phyloP scores from a whole-genome alignment of 2,888 invertebrate species.

The Brachypalpus laphriformis region DNA sequence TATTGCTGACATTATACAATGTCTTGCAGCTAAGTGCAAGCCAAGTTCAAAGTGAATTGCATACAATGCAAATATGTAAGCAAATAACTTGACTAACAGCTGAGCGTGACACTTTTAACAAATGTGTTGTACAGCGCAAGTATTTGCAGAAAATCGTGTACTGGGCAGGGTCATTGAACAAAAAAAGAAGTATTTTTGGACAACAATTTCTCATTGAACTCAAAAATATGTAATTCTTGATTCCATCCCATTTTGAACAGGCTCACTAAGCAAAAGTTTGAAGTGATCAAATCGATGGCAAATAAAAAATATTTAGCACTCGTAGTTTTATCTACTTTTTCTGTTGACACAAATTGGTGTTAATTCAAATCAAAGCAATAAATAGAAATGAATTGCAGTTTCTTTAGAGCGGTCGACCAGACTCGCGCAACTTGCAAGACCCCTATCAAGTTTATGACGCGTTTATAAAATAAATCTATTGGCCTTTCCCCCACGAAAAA shows the following conservation, averaged over 20 bases:
- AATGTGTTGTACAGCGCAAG: no score
- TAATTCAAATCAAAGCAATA: not conserved
- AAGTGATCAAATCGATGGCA: no score
- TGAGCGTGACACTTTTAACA: no score
- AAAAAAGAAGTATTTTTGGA: not conserved
- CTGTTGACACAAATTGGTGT: not conserved
- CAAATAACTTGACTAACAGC: no score
- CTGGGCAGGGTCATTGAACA: not conserved
- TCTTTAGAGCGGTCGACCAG: not conserved
- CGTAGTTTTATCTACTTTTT: not conserved
- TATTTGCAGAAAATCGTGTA: not conserved
- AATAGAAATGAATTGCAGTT: no score
- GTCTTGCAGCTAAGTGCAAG: no score
- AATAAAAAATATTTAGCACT: no score
- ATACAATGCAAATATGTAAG: no score
- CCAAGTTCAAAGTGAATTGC: no score
- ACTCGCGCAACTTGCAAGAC: not conserved
- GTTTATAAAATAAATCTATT: not conserved
- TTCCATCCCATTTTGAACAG: not conserved
- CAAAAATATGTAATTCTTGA: not conserved
- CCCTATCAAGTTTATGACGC: slow-evolving; percentile 3
- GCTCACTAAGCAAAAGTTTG: no score
- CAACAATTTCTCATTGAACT: not conserved
- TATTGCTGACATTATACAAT: no score
- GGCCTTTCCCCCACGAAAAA: not conserved